Evolutionary conservation across 2,888 invertebrate genomes (phyloP).

Genomic region (Drosophila siamana): DNA sequence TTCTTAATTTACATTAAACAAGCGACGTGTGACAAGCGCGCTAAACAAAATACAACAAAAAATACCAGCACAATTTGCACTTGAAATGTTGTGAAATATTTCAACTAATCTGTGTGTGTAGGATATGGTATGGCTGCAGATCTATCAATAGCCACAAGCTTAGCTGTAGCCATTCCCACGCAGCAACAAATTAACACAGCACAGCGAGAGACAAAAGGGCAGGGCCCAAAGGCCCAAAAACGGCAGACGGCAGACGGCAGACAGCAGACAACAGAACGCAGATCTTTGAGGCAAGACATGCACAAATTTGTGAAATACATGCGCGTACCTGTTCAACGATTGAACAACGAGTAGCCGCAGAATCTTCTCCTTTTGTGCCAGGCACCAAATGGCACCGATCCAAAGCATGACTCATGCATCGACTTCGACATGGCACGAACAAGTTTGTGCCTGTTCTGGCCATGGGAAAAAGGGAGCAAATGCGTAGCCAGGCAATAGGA

Average conservation of each 20-base stretch:
- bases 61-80: constrained; percentile 52
- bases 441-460: constrained; percentile 61
- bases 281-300: constrained; percentile 43
- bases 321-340: constrained; percentile 42
- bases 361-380: constrained; percentile 37
- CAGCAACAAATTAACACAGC: constrained; percentile 45
- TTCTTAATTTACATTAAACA: constrained; percentile 64
- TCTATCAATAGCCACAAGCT: constrained; percentile 7
- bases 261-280: background rate
- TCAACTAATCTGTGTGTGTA: constrained; percentile 55
- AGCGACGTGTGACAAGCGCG: constrained; percentile 60
- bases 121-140: constrained; percentile 28
- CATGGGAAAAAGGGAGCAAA: constrained; percentile 69
- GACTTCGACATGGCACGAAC: constrained; percentile 47
- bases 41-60: constrained; percentile 7
- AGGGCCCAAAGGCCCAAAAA: constrained; percentile 20
- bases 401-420: constrained; percentile 40
- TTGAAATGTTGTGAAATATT: constrained; percentile 68
- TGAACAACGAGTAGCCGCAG: constrained; percentile 15
- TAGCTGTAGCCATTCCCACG: constrained; percentile 50
- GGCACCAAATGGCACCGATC: constrained; percentile 44
- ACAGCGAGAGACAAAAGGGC: constrained; percentile 29
- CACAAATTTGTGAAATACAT: constrained; percentile 69
- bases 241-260: constrained; percentile 4
- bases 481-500: constrained; percentile 20